Base-by-base conservation (phyloP, 2,888 invertebrate species). In the Gari tellinella region DNA sequence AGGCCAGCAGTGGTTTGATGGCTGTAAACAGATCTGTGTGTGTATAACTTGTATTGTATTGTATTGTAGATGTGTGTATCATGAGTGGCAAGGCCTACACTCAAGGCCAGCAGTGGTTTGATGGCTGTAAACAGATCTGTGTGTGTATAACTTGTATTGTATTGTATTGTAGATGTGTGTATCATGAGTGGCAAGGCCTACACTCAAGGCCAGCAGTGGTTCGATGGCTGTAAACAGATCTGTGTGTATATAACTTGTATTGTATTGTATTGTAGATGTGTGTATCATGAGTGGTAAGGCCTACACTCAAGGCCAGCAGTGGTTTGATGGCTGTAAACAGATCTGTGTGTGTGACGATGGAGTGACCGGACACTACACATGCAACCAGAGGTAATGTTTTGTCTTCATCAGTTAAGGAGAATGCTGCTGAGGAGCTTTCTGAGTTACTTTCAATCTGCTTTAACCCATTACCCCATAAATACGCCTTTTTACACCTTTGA, bases 1-100 rank as follows among this genome's bases (percentile, higher is more conserved):
- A 38, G 86, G 86, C n/a, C 85, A 86, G 69, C 72, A 52, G 52
- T 87, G 86, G 86, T 79, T 82, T 46, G 85, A 86, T 69, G 86
- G 84, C 31, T 87, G 87, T 64, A 72, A 75, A 43, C 80, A 68
- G 62, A 75, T 67, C 52, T 87, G 87, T 81, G 82, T 83, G 1
- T 87, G 86, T 73, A n/a, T n/a, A n/a, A n/a, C n/a, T n/a, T n/a
- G n/a, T n/a, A n/a, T n/a, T n/a, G n/a, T n/a, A n/a, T n/a, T n/a
- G n/a, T n/a, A n/a, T n/a, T n/a, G n/a, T n/a, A n/a, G n/a, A n/a
- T n/a, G n/a, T n/a, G n/a, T n/a, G n/a, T n/a, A n/a, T n/a, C n/a
- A n/a, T n/a, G n/a, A n/a, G n/a, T n/a, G n/a, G n/a, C n/a, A n/a
- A n/a, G n/a, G n/a, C n/a, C n/a, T n/a, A n/a, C n/a, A n/a, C n/a